These are phyloP conservation scores for Drosophila lutescens DNA, from an alignment of 2,888 invertebrate species.

Conservation along the genomic window DNA sequence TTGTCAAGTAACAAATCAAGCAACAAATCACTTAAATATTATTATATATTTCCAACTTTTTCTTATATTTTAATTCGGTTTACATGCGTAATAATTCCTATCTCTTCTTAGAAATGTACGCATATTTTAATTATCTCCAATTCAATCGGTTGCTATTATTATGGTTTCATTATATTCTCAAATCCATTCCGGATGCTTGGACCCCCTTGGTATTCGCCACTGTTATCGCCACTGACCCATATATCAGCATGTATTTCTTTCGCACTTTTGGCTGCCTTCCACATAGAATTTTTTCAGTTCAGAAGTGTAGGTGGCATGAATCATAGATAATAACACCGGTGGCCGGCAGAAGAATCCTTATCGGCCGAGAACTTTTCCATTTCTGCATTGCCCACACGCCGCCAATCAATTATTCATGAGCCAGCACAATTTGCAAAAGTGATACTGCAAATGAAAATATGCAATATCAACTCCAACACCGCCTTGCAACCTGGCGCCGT, in stretches of 20 bases:
- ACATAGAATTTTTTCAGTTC: conserved; percentile 10
- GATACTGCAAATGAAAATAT: conserved; percentile 5
- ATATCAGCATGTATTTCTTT: conserved; percentile 45
- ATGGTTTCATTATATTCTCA: no score
- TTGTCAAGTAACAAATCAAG: no score
- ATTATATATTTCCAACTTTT: no score
- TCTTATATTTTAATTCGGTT: no score
- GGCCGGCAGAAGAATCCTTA: conserved; percentile 21
- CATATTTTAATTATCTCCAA: no score
- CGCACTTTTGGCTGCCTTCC: conserved; percentile 19
- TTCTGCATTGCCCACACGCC: conserved; percentile 11
- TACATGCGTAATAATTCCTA: no score
- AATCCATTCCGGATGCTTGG: neutral
- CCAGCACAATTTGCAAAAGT: conserved; percentile 18
- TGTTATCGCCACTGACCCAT: conserved; percentile 38
- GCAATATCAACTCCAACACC: conserved; percentile 1
- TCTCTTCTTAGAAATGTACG: no score
- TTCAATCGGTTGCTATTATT: no score
- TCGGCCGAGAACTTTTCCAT: conserved; percentile 18
- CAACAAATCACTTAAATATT: no score
- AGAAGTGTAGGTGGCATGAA: conserved; percentile 24
- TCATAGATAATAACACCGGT: conserved; percentile 16
- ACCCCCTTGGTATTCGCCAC: conserved; percentile 1
- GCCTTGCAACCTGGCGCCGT: conserved; percentile 12
- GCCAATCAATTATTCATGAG: conserved; percentile 40